Evolutionary conservation across 2,797 vertebrate genomes (phyloP).

Genomic region (Spinibarbus caldwelli): DNA sequence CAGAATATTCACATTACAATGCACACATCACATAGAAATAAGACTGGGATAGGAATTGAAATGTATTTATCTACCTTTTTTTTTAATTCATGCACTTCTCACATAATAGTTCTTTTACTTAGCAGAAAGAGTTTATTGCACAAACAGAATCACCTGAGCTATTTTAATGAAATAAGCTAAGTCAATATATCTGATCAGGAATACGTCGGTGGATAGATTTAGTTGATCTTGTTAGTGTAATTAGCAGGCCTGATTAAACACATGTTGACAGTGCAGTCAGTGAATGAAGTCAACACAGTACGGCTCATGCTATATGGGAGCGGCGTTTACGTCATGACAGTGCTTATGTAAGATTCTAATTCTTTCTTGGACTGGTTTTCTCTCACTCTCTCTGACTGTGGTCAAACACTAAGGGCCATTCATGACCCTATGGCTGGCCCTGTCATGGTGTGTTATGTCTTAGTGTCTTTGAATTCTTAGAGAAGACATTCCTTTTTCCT

Average conservation of each 20-base stretch:
- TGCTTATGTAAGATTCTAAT: slow-evolving; percentile 70
- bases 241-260: slow-evolving; percentile 65
- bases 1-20: slow-evolving; percentile 2
- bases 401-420: slow-evolving; percentile 43
- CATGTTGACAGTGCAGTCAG: slow-evolving; percentile 63
- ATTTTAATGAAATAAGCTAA: background rate
- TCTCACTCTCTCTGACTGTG: slow-evolving; percentile 37
- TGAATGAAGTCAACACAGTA: slow-evolving; percentile 42
- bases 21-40: background rate
- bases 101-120: background rate
- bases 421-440: slow-evolving; percentile 21
- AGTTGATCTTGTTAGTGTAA: slow-evolving; percentile 64
- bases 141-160: background rate
- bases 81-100: background rate
- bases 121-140: background rate
- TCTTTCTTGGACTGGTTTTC: slow-evolving; percentile 62
- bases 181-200: slow-evolving; percentile 4
- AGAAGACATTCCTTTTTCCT: slow-evolving; percentile 23
- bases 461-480: slow-evolving; percentile 27
- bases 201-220: background rate
- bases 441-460: slow-evolving; percentile 44
- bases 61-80: background rate
- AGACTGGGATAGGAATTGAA: background rate
- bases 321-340: slow-evolving; percentile 53
- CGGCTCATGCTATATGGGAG: slow-evolving; percentile 47